A percentile compares a stretch with the other conserved stretches of the same genome.
These are phyloP conservation scores for Hyla sarda DNA, from an alignment of 2,113 vertebrate genomes.

Conservation along the genomic window DNA sequence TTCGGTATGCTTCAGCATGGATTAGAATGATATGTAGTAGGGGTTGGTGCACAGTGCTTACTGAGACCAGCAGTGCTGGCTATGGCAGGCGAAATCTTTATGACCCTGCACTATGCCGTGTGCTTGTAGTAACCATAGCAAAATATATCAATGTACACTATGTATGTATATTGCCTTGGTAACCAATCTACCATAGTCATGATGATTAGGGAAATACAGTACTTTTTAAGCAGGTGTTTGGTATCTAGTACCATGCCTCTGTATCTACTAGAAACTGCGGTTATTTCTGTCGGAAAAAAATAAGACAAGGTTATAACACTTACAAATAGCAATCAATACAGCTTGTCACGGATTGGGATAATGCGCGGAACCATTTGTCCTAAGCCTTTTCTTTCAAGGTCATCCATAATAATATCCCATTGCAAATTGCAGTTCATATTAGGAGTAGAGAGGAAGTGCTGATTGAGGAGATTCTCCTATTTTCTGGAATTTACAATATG, in stretches of 20 bases:
- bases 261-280: background rate
- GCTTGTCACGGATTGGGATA: background rate
- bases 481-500: background rate
- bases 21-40: conserved; percentile 62
- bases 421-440: conserved; percentile 9
- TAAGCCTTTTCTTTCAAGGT: conserved; percentile 51
- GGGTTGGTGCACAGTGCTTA: conserved; percentile 64
- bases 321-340: background rate
- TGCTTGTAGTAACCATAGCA: conserved; percentile 24
- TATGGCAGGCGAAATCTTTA: conserved; percentile 42
- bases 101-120: conserved; percentile 50
- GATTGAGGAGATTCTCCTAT: background rate
- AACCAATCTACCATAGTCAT: background rate
- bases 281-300: background rate
- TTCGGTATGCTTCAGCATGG: conserved; percentile 56
- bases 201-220: background rate
- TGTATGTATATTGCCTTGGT: background rate
- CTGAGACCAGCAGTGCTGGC: conserved; percentile 25
- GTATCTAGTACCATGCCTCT: background rate
- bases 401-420: conserved; percentile 26
- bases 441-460: conserved; percentile 21
- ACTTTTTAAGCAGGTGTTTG: background rate
- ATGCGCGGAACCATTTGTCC: conserved; percentile 21
- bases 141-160: background rate
- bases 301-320: background rate